Conservation (phyloP, 23 tunicate species). For the Halocynthia aurantium region DNA sequence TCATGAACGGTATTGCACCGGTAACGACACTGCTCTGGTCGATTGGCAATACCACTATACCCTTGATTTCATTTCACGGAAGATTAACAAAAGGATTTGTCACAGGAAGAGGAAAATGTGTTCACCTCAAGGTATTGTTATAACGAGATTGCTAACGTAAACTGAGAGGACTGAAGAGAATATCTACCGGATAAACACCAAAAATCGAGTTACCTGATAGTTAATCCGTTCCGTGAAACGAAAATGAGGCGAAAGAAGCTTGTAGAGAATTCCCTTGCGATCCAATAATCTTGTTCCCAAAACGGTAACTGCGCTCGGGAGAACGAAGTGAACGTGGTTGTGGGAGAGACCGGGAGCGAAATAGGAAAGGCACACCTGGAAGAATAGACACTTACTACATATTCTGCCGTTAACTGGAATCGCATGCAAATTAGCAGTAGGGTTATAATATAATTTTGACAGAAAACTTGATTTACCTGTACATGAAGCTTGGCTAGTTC, state of each 20-base stretch:
- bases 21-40: no score
- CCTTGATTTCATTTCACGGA: neutral
- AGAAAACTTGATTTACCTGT: constrained; percentile 33
- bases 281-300: constrained; percentile 29
- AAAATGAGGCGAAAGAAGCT: constrained; percentile 77
- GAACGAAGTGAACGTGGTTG: constrained; percentile 94
- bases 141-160: neutral
- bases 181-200: neutral
- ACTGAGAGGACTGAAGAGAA: neutral
- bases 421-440: neutral
- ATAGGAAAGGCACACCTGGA: constrained; percentile 81
- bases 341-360: constrained; percentile 93
- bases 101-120: neutral
- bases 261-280: constrained; percentile 59
- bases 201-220: constrained; percentile 45
- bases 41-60: no score
- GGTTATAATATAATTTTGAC: neutral
- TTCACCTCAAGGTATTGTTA: neutral
- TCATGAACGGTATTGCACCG: no score
- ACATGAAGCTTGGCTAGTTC: constrained; percentile 82
- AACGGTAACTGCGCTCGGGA: constrained; percentile 74
- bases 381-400: neutral
- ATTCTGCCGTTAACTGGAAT: neutral
- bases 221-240: constrained; percentile 92
- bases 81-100: neutral